Evolutionary conservation across 2,888 invertebrate species (phyloP), one percentile per base, ranked within the genome.

Genomic region (Cephonodes hylas): DNA sequence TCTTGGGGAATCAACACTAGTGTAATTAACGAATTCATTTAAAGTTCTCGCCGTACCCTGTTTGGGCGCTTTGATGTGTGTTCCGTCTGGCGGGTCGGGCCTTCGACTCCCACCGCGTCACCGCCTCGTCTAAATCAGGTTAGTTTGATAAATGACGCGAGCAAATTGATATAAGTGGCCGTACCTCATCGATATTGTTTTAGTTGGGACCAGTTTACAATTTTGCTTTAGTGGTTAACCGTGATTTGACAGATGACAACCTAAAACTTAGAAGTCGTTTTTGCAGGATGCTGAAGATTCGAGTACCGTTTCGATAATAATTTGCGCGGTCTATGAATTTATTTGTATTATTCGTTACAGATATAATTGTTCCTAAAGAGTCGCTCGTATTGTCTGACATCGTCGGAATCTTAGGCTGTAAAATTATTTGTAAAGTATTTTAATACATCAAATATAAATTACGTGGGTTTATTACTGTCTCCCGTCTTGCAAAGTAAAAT

Each of bases 1-100:
- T 83, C 85, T 85, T 86, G 81, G 84, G 81, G 85, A 85, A 88
- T 88, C 89, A 89, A 89, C 89, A 89, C 88, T 88, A 87, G 75
- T 82, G 83, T 90, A 90, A 91, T 90, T 90, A 91, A 84, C 77
- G 82, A 81, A 86, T 86, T 90, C 86, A 84, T 91, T 88, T 89
- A 89, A 88, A 86, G 84, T 85, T 88, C 81, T 82, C 78, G 79
- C 72, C 84, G 84, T 67, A 70, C 71, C 74, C 76, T 68, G 58
- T 65, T 61, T 61, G 44, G 66, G 63, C 77, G 69, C 88, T 89
- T 89, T 89, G 88, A 89, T 83, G 83, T 82, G 63, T 72, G 63
- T 57, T 63, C 60, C 56, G 65, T 44, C 57, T 60, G 61, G 31
- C 25, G 25, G 53, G 62, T 31, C 20, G 27, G 18, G 53, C 53